Base-by-base conservation (phyloP, 2,888 invertebrate species). In the Pterostichus niger region DNA sequence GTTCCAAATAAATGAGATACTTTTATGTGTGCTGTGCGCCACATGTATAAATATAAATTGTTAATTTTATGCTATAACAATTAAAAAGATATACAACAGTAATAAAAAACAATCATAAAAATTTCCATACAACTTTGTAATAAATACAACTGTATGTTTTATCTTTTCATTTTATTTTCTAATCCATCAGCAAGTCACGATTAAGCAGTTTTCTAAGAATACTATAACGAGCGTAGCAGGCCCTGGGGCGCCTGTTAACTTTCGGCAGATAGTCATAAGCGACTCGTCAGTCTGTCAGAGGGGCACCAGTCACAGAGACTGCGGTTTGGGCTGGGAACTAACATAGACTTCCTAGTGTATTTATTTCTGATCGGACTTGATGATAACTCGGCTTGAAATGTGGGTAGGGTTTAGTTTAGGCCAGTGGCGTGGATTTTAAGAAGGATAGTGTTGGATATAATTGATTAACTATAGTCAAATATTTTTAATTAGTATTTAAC, bases 131-230 rank as follows among this genome's bases (percentile, higher is more conserved):
- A 17, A 56, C 56, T 17, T 1, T 56, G 56, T 56, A 3, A 6
- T 6, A 15, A 5, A 35, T 6, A 35, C 35, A 54, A 15, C 54
- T 15, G 2, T n/a, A n/a, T 46, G 46, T 49, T 56, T 17, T 13
- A 17, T 56, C 56, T 68, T 40, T 68, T 68, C 11, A 13, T 68
- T 68, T 68, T 44, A 40, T 68, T 68, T 68, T 68, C 68, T 68
- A 68, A 68, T 68, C 9, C 17, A 44, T 68, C 15, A 17, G 13
- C 68, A 44, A 13, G 68, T 40, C 68, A 24, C 61, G 61, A 61
- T 61, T 61, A 61, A 33, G 33, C 61, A 68, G 44, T 44, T 68
- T n/a, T 68, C 68, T 68, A 68, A 44, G 68, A 68, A 68, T 68
- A 68, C 40, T 44, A 68, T 56, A 64, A 64, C 33, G 44, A 44